Evolutionary conservation across 64 coral and sea anemone species (phyloP), one percentile per base, ranked within the genome.

Genomic region (Acropora yongei): DNA sequence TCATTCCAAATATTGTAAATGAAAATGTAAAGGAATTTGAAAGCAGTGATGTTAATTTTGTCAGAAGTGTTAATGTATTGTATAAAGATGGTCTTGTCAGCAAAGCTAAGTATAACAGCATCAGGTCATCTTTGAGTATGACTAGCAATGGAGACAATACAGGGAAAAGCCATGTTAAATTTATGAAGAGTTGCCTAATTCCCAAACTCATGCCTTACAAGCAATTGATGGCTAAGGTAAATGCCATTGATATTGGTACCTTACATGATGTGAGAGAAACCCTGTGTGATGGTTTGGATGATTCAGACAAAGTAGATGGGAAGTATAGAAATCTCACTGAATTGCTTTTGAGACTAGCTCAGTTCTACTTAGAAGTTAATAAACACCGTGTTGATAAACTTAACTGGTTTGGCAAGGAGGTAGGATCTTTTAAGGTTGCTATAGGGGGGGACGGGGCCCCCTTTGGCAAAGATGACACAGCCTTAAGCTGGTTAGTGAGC

Each of bases 201-300:
- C 51, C 51, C 51, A 73, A 48, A 89, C 43, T 94, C 30, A 20
- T 84, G 19, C 51, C 78, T 46, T 94, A 94, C 72, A 77, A 89
- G 46, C 39, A 76, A 5, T 80, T 94, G 16, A 51, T 89, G 82
- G 17, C 44, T 61, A 88, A 94, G 72, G 74, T 94, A 40, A 94
- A 94, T 83, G 67, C 69, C 17, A 94, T 94, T 67, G 77, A 94
- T 18, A 84, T 89, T 82, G 86, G 78, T 2, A 83, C 17, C 19
- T 74, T 94, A 39, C 43, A 94, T 82, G 91, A 93, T 93, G 92
- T 89, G 49, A 94, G 73, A 78, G 75, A 93, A 77, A 88, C 76
- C 12, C 41, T 94, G 12, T 94, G 87, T 75, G 47, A 42, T 89
- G 87, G 82, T 72, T 49, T 94, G 51, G 50, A 20, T 20, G 87